Percentiles rank a stretch among this genome's conserved stretches.
Conservation (phyloP, 2,113 vertebrate genomes). For the Cyprinodon tularosa region DNA sequence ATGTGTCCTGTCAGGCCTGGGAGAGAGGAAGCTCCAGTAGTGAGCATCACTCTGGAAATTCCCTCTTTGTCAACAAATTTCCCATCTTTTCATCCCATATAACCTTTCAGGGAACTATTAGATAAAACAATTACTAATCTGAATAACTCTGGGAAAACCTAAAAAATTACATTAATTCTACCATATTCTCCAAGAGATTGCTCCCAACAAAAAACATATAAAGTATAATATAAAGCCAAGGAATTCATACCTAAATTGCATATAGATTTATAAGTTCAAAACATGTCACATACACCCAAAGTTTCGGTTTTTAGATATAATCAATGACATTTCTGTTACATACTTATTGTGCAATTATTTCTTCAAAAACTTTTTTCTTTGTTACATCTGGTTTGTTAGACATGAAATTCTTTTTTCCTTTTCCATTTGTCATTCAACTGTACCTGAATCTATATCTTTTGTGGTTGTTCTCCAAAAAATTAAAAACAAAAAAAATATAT, state of each 20-base stretch:
- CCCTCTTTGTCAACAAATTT: constrained; percentile 24
- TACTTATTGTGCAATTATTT: neutral
- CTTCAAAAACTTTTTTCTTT: neutral
- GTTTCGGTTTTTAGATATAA: neutral
- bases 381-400: neutral
- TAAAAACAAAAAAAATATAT: too few relatives aligned
- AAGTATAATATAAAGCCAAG: neutral
- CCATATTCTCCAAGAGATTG: neutral
- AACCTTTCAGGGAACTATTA: constrained; percentile 28
- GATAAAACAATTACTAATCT: constrained; percentile 22
- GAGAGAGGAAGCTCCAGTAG: constrained; percentile 62
- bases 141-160: constrained; percentile 15
- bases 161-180: neutral
- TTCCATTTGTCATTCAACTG: too few relatives aligned
- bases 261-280: neutral
- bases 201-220: neutral
- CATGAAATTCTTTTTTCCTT: neutral
- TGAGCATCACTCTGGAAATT: constrained; percentile 52
- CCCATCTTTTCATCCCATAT: constrained; percentile 29
- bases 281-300: neutral
- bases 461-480: too few relatives aligned
- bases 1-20: constrained; percentile 67
- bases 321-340: neutral
- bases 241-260: too few relatives aligned
- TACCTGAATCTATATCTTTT: too few relatives aligned